Percentiles rank a stretch among this genome's conserved stretches.
These are phyloP conservation scores for Microchirus variegatus DNA, from an alignment of 2,797 vertebrate genomes.

Conservation along the genomic window DNA sequence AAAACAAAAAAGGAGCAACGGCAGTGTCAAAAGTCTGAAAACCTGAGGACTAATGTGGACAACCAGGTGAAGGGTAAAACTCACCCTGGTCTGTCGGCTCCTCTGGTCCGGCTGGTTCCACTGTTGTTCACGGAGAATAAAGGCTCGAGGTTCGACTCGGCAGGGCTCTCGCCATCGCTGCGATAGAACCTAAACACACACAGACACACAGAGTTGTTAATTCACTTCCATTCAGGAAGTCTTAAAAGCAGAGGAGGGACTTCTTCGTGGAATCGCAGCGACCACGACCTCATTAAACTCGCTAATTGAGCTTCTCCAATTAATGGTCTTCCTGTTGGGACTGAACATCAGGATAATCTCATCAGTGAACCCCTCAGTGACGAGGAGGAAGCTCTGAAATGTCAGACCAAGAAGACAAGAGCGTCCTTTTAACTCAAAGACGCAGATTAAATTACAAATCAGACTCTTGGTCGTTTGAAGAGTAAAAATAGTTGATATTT, in stretches of 20 bases:
- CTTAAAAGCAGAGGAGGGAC: constrained; percentile 34
- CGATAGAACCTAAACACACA: constrained; percentile 86
- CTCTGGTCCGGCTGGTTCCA: constrained; percentile 86
- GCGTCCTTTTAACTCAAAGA: too few relatives aligned
- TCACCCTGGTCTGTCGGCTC: constrained; percentile 86
- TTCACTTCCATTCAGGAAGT: constrained; percentile 40
- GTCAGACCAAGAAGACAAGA: too few relatives aligned
- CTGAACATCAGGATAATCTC: constrained; percentile 59
- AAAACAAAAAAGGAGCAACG: too few relatives aligned
- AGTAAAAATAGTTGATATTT: too few relatives aligned
- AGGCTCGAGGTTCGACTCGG: constrained; percentile 90
- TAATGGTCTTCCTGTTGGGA: constrained; percentile 66
- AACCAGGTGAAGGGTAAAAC: too few relatives aligned
- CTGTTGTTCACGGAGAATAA: constrained; percentile 90
- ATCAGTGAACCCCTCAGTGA: constrained; percentile 31
- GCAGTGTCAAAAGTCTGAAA: too few relatives aligned
- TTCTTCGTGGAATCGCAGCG: constrained; percentile 47
- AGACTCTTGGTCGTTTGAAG: too few relatives aligned
- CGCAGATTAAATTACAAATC: too few relatives aligned
- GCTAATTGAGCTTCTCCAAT: constrained; percentile 56
- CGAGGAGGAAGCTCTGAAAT: background rate
- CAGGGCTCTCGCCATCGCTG: constrained; percentile 91
- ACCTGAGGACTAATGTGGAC: too few relatives aligned
- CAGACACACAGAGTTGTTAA: constrained; percentile 37
- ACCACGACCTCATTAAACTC: constrained; percentile 54